Base-by-base conservation (phyloP, 2,888 invertebrate species). In the Dorcus hopei region DNA sequence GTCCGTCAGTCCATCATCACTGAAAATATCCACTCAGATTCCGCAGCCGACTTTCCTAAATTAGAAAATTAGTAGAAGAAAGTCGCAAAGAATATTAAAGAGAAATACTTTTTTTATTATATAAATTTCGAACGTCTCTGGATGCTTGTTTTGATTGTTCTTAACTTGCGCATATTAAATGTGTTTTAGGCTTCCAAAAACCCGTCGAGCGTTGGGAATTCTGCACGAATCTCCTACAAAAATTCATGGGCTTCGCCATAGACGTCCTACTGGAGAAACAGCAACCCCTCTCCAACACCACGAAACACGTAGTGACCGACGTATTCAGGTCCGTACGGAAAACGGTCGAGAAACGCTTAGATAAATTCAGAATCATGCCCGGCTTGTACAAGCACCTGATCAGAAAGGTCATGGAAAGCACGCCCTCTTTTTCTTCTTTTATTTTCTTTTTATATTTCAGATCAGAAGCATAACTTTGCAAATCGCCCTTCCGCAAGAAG, bases 181-280 rank as follows among this genome's bases (percentile, higher is more conserved):
- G 14, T 50, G 38, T 69, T 67, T 55, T 52, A 76, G 76, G 76
- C n/a, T 64, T 70, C 23, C 66, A 63, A 38, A 58, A 65, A 49
- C 69, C 72, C 9, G 52, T 65, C 26, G 70, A 76, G 58, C 72
- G 83, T 49, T 84, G 83, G 83, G 82, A 83, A 71, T 76, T 80
- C 65, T 84, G 84, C 66, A 70, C 80, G 5, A 72, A 75, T 58
- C 75, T 81, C 33, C 73, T 81, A 1, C 75, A 79, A 50, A 76
- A 76, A 52, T 79, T 79, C 64, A 81, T 83, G 75, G 79, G 80
- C 3, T 75, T 81, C 52, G 82, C 80, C 2, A 66, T 80, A 50
- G 77, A 81, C 49, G 75, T 79, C 9, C 69, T 80, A 39, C 71
- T 80, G 26, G 78, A 81, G 61, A 69, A 75, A 48, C 57, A 62